Evolutionary conservation across 2,888 invertebrate genomes (phyloP).

Genomic region (Dicycla oo): DNA sequence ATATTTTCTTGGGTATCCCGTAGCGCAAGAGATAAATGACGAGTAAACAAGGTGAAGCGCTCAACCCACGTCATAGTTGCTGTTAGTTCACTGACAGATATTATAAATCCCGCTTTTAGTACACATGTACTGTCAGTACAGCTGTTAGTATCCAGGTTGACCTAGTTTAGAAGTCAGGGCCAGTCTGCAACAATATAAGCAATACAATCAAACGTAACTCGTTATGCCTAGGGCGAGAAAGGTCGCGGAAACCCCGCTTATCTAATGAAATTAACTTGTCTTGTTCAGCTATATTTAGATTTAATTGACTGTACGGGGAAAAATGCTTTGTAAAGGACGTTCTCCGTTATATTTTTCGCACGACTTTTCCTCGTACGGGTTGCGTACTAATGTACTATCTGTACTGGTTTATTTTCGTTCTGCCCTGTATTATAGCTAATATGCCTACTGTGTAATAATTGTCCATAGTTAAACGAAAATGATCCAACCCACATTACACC

Average conservation of each 20-base stretch:
- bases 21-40: constrained; percentile 33
- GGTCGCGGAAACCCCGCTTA: constrained; percentile 23
- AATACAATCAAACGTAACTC: constrained; percentile 40
- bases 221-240: constrained; percentile 32
- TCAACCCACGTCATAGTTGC: constrained; percentile 25
- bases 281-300: constrained; percentile 48
- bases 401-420: constrained; percentile 31
- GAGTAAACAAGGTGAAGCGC: constrained; percentile 26
- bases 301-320: constrained; percentile 31
- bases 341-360: constrained; percentile 23
- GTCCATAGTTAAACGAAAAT: too few species aligned
- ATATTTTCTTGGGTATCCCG: constrained; percentile 11
- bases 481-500: too few species aligned
- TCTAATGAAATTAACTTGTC: constrained; percentile 35
- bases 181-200: constrained; percentile 41
- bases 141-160: constrained; percentile 35
- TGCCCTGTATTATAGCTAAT: background rate
- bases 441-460: too few species aligned
- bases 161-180: constrained; percentile 52
- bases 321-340: constrained; percentile 24
- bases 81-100: constrained; percentile 20
- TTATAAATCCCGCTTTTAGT: constrained; percentile 25
- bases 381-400: constrained; percentile 20
- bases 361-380: constrained; percentile 38
- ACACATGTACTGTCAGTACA: constrained; percentile 20